Percentiles rank a stretch among this genome's conserved stretches.
These are phyloP conservation scores for Bambusicola thoracicus DNA, from an alignment of 2,113 vertebrate species.

Conservation along the genomic window DNA sequence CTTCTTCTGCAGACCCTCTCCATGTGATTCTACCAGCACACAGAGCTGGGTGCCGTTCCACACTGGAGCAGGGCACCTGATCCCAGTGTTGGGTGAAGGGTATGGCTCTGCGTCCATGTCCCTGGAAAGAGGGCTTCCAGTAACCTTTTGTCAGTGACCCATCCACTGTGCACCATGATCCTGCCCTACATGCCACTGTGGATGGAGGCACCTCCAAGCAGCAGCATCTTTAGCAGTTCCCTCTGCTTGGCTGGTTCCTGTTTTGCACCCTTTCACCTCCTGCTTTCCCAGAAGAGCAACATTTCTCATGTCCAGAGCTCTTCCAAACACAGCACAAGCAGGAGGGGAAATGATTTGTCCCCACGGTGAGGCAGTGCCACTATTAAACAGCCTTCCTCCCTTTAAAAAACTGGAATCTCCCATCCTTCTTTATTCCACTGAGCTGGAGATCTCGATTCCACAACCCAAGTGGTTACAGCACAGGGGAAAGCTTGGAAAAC, in stretches of 20 bases:
- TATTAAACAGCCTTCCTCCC: neutral
- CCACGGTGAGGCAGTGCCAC: neutral
- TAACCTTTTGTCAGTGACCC: neutral
- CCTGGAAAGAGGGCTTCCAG: neutral
- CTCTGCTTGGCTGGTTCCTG: neutral
- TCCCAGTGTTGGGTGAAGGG: neutral
- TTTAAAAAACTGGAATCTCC: neutral
- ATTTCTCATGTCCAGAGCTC: neutral
- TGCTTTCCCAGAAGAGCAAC: neutral
- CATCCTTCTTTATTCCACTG: neutral
- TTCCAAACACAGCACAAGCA: neutral
- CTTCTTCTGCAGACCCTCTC: neutral
- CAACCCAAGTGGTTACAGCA: neutral
- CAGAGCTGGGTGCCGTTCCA: neutral
- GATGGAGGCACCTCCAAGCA: neutral
- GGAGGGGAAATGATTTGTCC: neutral
- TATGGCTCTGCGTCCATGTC: neutral
- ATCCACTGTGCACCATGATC: rapidly evolving
- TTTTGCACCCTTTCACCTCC: neutral
- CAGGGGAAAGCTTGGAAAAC: neutral
- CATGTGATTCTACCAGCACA: rapidly evolving
- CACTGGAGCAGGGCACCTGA: neutral
- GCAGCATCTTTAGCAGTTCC: neutral
- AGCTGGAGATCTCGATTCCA: neutral
- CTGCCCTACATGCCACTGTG: neutral